Base-by-base conservation (phyloP, 2,888 invertebrate species). In the Torymus aiolomorphi region DNA sequence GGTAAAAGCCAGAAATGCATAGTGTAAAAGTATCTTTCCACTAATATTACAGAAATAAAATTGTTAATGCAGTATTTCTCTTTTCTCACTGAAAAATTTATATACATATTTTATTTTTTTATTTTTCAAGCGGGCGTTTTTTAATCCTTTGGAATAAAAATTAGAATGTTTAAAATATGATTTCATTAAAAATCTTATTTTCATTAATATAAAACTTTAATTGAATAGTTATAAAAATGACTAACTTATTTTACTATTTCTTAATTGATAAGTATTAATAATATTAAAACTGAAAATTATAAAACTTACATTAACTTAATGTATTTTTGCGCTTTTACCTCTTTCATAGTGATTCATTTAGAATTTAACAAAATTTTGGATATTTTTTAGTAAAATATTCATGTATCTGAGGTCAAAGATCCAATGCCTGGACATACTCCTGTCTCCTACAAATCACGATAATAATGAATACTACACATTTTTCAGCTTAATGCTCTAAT, bases 311-410 rank as follows among this genome's bases (percentile, higher is more conserved):
- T 59, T 52, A 78, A 18, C 51, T 78, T 56, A 76, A 80, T 80
- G 80, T 80, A 80, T 80, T 80, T 80, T 80, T 80, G 80, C 72
- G 80, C 76, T 80, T 80, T 80, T 80, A 80, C 76, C 80, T 76
- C 76, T 80, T 72, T 67, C 67, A 74, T 66, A 70, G 70, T 65
- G 65, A 79, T 79, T 74, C 56, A 16, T 63, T 71, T 71, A 56
- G 0, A 72, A 66, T 66, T 65, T 56, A 54, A 24, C 31, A 67
- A 62, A 54, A 66, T 67, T 71, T 73, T 67, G 67, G 18, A 61
- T 73, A 77, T 67, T 67, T 67, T 67, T 62, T 56, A 61, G 66
- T 73, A 52, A 73, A 59, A 73, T 67, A 66, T 67, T 71, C 24
- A 65, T 63, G 59, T 78, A 78, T 78, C 54, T 62, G 56, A 78